A percentile compares a stretch with the other conserved stretches of the same genome.
Evolutionary conservation across 2,888 invertebrate species (phyloP).

Genomic region (Zootermopsis nevadensis): DNA sequence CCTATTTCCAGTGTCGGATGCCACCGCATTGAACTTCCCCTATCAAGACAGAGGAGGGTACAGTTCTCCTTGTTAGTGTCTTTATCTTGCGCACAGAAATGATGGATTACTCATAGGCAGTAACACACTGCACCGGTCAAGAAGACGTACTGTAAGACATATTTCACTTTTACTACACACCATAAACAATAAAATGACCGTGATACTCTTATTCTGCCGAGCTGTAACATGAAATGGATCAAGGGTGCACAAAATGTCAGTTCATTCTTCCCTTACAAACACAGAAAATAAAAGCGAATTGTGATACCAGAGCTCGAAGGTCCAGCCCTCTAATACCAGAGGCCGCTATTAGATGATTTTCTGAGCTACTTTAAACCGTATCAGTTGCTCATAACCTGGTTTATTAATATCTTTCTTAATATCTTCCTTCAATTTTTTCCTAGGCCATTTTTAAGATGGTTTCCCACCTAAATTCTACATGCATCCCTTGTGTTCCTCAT

Average conservation of each 20-base stretch:
- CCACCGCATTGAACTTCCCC: neutral
- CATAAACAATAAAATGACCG: neutral
- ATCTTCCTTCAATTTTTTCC: too few species aligned
- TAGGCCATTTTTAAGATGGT: too few species aligned
- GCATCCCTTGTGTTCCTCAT: too few species aligned
- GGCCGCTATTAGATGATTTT: too few species aligned
- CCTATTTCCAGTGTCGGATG: neutral
- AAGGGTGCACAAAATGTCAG: conserved; percentile 15
- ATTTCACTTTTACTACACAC: neutral
- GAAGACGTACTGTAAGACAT: conserved; percentile 32
- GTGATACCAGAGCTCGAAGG: too few species aligned
- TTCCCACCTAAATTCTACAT: too few species aligned
- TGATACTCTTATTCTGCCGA: conserved; percentile 11
- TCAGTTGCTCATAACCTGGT: too few species aligned
- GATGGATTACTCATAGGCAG: neutral
- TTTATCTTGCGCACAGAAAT: conserved; percentile 8
- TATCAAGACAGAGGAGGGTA: neutral
- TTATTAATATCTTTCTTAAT: too few species aligned
- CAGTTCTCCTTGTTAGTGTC: neutral
- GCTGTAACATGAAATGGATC: conserved; percentile 11
- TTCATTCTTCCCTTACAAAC: too few species aligned
- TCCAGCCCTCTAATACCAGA: too few species aligned
- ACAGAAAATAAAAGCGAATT: too few species aligned
- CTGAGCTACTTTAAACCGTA: too few species aligned
- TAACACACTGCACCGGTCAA: conserved; percentile 1